These are phyloP conservation scores for Pycnomerus fuliginosus DNA, from an alignment of 2,888 invertebrate species.

Conservation along the genomic window DNA sequence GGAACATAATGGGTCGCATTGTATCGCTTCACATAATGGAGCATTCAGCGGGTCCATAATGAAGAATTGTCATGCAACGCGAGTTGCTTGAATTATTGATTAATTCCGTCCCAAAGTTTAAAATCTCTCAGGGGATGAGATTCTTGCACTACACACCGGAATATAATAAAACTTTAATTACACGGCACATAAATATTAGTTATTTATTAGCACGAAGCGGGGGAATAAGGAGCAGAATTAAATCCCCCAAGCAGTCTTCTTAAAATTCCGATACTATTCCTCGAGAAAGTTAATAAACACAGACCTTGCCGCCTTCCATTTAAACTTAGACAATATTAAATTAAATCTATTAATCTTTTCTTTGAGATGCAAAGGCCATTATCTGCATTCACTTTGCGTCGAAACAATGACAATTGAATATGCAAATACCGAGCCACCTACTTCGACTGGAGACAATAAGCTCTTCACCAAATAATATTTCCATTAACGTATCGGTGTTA, in stretches of 20 bases:
- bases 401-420: constrained; percentile 27
- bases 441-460: constrained; percentile 3
- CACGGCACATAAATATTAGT: constrained; percentile 23
- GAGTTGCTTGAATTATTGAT: constrained; percentile 32
- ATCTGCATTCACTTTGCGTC: constrained; percentile 19
- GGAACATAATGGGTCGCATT: constrained; percentile 32
- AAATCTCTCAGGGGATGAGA: constrained; percentile 4
- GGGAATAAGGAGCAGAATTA: constrained; percentile 9
- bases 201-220: constrained; percentile 15
- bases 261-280: constrained; percentile 21
- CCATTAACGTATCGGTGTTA: neutral
- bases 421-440: constrained; percentile 22
- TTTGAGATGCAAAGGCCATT: constrained; percentile 25
- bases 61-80: constrained; percentile 39
- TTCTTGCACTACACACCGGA: constrained; percentile 5
- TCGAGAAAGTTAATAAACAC: constrained; percentile 23
- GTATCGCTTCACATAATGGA: constrained; percentile 35
- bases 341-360: constrained; percentile 32
- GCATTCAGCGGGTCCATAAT: constrained; percentile 36
- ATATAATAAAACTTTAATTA: constrained; percentile 26
- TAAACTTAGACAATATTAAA: constrained; percentile 24
- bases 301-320: constrained; percentile 9
- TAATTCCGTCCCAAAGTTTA: constrained; percentile 19
- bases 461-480: neutral
- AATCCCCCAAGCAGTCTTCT: constrained; percentile 6